These are phyloP conservation scores for Cerceris rybyensis DNA, from an alignment of 2,888 invertebrate genomes.

Conservation along the genomic window DNA sequence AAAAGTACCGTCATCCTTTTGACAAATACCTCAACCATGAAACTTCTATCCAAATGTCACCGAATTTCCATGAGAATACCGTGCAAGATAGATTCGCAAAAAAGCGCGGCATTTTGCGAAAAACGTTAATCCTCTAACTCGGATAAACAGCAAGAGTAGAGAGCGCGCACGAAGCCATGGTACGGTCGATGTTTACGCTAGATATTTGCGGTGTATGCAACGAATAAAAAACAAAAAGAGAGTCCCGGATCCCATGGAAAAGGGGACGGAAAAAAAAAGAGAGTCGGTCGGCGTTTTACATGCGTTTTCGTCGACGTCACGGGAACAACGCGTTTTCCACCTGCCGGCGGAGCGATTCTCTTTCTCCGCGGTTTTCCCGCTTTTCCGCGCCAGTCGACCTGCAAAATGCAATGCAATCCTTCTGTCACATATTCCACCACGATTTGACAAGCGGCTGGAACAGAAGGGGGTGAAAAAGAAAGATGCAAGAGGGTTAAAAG, in stretches of 20 bases:
- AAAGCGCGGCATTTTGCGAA: not conserved
- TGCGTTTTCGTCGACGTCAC: constrained; percentile 36
- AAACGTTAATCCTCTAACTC: not conserved
- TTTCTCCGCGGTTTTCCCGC: constrained; percentile 28
- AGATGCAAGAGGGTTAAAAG: no score
- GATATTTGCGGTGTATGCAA: constrained; percentile 10
- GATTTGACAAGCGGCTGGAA: constrained; percentile 45
- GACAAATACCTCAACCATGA: no score
- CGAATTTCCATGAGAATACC: no score
- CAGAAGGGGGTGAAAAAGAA: not conserved
- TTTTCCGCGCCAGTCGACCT: constrained; percentile 39
- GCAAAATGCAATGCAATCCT: constrained; percentile 55
- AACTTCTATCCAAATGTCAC: no score
- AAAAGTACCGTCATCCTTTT: no score
- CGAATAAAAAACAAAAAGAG: not conserved
- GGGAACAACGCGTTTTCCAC: constrained; percentile 26
- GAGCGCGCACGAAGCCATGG: not conserved
- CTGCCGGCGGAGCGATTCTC: constrained; percentile 15
- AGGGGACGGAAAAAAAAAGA: not conserved
- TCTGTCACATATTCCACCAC: constrained; percentile 54
- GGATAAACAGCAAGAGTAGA: not conserved
- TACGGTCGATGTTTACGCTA: constrained; percentile 18
- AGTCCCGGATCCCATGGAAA: not conserved
- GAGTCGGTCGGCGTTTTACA: not conserved
- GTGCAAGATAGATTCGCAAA: no score